A percentile compares a stretch with the other conserved stretches of the same genome.
Evolutionary conservation across 2,113 vertebrate species (phyloP).

Genomic region (Nesoenas mayeri): DNA sequence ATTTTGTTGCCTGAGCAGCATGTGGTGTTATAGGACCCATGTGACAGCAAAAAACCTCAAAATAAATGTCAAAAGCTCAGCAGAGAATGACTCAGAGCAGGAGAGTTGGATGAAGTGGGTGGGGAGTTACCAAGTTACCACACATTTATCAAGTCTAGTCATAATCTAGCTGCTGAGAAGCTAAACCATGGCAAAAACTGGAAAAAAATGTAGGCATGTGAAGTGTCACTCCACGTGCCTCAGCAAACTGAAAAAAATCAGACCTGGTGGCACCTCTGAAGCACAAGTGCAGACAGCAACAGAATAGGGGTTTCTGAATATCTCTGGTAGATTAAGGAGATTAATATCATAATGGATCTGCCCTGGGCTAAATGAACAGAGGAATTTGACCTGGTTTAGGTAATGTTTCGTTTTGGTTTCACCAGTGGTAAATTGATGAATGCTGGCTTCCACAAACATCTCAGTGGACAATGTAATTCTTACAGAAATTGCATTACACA

Average conservation of each 20-base stretch:
- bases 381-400: neutral
- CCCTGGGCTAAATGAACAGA: neutral
- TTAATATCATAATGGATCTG: neutral
- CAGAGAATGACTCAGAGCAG: slow-evolving; percentile 55
- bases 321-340: neutral
- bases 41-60: neutral
- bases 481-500: neutral
- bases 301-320: neutral
- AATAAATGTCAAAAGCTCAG: slow-evolving; percentile 55
- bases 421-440: neutral
- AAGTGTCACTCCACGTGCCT: neutral
- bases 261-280: neutral
- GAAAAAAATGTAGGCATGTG: neutral
- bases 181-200: neutral
- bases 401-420: neutral
- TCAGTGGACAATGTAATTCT: neutral
- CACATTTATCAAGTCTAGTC: slow-evolving; percentile 57
- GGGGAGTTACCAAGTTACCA: slow-evolving; percentile 60
- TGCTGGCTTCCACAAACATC: neutral
- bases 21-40: neutral
- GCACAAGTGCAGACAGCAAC: neutral
- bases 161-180: slow-evolving; percentile 49
- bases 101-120: slow-evolving; percentile 50
- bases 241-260: neutral
- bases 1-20: neutral